Conservation (phyloP, 2,888 invertebrate species). For the Balanococcus diminutus region DNA sequence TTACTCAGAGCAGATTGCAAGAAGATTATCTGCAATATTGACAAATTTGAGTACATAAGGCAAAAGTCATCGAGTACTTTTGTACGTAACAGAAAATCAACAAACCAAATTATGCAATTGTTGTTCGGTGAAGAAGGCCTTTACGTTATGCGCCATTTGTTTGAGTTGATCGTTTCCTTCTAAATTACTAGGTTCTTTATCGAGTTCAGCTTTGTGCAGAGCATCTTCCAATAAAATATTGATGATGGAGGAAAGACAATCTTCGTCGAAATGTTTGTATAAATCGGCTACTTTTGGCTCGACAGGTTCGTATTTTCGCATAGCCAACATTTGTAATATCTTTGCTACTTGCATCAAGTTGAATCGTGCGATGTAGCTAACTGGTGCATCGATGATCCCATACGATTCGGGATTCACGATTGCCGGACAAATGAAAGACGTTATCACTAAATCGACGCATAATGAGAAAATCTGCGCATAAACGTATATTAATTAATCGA, state of each 20-base stretch:
- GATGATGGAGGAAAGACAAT: constrained; percentile 78
- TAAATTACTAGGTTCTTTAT: constrained; percentile 63
- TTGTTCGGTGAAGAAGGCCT: constrained; percentile 70
- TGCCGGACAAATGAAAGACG: constrained; percentile 93
- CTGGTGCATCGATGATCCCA: constrained; percentile 90
- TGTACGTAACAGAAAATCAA: constrained; percentile 42
- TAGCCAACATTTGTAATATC: constrained; percentile 87
- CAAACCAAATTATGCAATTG: constrained; percentile 70
- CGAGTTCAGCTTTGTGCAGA: constrained; percentile 60
- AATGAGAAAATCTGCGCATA: constrained; percentile 65
- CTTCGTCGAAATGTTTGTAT: constrained; percentile 79
- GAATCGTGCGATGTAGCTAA: constrained; percentile 87
- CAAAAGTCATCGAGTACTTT: not conserved
- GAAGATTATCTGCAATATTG: constrained; percentile 21
- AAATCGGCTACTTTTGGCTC: constrained; percentile 76
- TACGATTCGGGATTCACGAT: constrained; percentile 95
- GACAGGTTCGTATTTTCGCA: constrained; percentile 82
- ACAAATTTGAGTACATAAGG: not conserved
- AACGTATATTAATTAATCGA: not conserved
- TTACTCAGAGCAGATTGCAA: constrained; percentile 40
- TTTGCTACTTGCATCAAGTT: constrained; percentile 90
- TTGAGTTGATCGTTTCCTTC: constrained; percentile 64
- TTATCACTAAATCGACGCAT: constrained; percentile 91
- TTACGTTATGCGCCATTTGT: constrained; percentile 69
- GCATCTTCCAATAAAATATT: constrained; percentile 71